Conservation (phyloP, 2,113 vertebrate species). For the Limanda limanda region DNA sequence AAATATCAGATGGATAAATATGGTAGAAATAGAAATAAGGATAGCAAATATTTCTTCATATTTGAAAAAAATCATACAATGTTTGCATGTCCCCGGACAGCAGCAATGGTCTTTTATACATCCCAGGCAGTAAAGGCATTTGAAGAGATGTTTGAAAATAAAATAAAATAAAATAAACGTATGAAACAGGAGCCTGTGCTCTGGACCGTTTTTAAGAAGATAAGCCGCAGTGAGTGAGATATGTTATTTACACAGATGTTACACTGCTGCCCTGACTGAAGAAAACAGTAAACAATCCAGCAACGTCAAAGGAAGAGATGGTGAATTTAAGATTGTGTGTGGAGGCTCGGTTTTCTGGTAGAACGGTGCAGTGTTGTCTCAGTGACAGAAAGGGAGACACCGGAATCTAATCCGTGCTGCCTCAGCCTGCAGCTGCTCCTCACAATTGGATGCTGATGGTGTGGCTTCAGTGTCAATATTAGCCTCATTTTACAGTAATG, state of each 20-base stretch:
- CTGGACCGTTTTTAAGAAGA: slow-evolving; percentile 37
- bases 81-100: neutral
- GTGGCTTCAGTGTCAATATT: slow-evolving; percentile 29
- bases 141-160: neutral
- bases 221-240: slow-evolving; percentile 8
- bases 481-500: slow-evolving; percentile 27
- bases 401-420: slow-evolving; percentile 3
- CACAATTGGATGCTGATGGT: neutral
- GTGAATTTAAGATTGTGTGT: neutral
- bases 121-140: slow-evolving; percentile 9
- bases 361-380: neutral
- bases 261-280: neutral
- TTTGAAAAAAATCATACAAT: too few species aligned
- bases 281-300: slow-evolving; percentile 11
- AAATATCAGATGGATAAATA: too few species aligned
- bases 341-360: neutral
- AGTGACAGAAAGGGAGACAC: neutral
- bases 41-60: too few species aligned
- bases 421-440: slow-evolving; percentile 27
- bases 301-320: slow-evolving; percentile 5
- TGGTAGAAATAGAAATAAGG: too few species aligned
- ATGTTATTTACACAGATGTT: slow-evolving; percentile 30
- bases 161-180: neutral
- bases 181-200: slow-evolving; percentile 19
- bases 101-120: slow-evolving; percentile 24